These are phyloP conservation scores for Oceanodroma tethys DNA, from an alignment of 2,113 vertebrate genomes.

Conservation along the genomic window DNA sequence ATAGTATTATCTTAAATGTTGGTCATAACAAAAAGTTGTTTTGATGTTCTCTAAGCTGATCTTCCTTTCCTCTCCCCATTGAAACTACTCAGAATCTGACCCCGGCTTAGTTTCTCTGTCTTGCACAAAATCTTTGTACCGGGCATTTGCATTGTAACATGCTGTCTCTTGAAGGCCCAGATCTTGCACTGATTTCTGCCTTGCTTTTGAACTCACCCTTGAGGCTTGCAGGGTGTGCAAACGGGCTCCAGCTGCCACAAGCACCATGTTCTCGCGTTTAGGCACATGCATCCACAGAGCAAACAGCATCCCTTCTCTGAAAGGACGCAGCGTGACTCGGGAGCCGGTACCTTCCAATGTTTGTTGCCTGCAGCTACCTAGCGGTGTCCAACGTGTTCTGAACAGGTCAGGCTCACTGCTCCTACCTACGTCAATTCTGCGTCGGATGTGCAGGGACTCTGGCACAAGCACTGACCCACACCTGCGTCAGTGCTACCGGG, in stretches of 20 bases:
- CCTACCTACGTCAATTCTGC: background rate
- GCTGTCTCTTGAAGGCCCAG: background rate
- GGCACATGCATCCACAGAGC: background rate
- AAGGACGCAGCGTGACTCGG: background rate
- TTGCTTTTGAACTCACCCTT: background rate
- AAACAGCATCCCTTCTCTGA: background rate
- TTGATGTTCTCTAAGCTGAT: background rate
- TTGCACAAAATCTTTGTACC: background rate
- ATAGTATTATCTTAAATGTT: background rate
- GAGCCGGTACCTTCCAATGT: accelerated
- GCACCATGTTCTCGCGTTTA: background rate
- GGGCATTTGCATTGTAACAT: background rate
- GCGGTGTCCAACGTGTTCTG: background rate
- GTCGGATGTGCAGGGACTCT: background rate
- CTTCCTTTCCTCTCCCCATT: background rate
- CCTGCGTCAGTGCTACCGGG: background rate
- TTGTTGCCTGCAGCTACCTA: background rate
- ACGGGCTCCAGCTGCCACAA: background rate
- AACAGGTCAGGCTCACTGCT: background rate
- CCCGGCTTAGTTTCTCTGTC: background rate
- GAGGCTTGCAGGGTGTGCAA: background rate
- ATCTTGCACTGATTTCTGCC: background rate
- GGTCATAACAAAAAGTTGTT: background rate
- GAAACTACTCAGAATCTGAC: background rate
- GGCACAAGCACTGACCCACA: background rate